Base-by-base conservation (phyloP, 1,140 invertebrate genomes). In the Heliothis subflexa region DNA sequence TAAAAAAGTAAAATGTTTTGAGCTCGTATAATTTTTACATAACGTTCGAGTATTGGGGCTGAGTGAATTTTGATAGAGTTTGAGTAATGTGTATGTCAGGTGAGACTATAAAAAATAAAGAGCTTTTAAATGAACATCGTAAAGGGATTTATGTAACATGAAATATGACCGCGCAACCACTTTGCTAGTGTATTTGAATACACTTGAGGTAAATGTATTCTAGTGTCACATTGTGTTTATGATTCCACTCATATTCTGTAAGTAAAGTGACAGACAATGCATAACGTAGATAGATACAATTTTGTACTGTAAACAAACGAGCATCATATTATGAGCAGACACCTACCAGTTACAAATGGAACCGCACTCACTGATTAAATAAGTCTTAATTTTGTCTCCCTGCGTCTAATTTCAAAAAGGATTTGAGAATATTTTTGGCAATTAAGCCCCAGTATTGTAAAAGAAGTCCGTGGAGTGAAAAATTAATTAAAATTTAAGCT, bases 401-500 rank as follows among this genome's bases (percentile, higher is more conserved):
- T 76, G 55, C 66, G 71, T 81, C 59, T 82, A 81, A 66, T 66
- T 66, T 49, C 47, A 66, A 47, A 88, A 87, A 80, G 87, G 88
- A 93, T 91, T 88, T 85, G 86, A 79, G 89, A 91, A 90, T 88
- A 90, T 92, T 88, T 66, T 89, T 85, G 86, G 87, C 88, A 92
- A 91, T 90, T 88, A 88, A 87, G 84, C 79, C 84, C 68, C 64
- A 78, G 82, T 87, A 83, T 90, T 89, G 86, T 88, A 87, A 89
- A 89, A 89, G 88, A 88, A 90, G 81, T 90, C 88, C 77, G 79
- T 88, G 82, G 84, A 91, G 89, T 93, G 90, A 92, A 91, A 94
- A 94, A 94, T 94, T 94, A 92, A 94, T 94, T 92, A 92, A 92
- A 91, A 87, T 93, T 91, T 89, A 90, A 91, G 83, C 89, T 86